Evolutionary conservation across 1,140 invertebrate species (phyloP).

Genomic region (Harpegnathos saltator): DNA sequence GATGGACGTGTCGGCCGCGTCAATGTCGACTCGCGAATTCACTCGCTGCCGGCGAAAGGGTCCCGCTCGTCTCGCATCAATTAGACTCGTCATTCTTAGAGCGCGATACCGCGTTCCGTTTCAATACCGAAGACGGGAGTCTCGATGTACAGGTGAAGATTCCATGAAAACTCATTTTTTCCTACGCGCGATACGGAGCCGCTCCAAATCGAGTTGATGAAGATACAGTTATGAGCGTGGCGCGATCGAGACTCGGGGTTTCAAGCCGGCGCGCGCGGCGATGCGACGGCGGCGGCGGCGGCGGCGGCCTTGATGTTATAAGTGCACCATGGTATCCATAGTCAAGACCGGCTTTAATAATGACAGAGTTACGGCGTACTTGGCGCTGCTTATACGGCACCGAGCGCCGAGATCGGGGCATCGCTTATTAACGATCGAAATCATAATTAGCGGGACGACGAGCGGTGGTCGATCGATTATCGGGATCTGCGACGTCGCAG

Average conservation of each 20-base stretch:
- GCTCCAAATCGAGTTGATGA: background rate
- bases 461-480: slow-evolving; percentile 52
- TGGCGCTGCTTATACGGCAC: slow-evolving; percentile 1
- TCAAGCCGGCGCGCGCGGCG: background rate
- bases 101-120: too few relatives aligned
- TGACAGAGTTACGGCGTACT: background rate
- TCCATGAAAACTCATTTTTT: too few relatives aligned
- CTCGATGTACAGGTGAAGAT: too few relatives aligned
- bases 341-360: slow-evolving; percentile 25
- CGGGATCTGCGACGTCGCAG: slow-evolving; percentile 21
- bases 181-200: background rate
- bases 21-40: slow-evolving; percentile 24
- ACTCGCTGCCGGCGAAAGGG: slow-evolving; percentile 7
- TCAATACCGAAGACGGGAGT: too few relatives aligned
- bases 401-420: slow-evolving; percentile 14
- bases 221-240: slow-evolving; percentile 20
- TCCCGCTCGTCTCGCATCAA: too few relatives aligned
- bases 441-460: slow-evolving; percentile 38
- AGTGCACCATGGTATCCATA: slow-evolving; percentile 29
- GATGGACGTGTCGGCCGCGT: slow-evolving; percentile 22
- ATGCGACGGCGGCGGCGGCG: background rate
- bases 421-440: slow-evolving; percentile 52
- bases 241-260: background rate
- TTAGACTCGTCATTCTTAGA: too few relatives aligned
- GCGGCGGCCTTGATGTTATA: slow-evolving; percentile 35